Conservation (phyloP, 2,797 vertebrate species). For the Hapalemur alaotrensis region DNA sequence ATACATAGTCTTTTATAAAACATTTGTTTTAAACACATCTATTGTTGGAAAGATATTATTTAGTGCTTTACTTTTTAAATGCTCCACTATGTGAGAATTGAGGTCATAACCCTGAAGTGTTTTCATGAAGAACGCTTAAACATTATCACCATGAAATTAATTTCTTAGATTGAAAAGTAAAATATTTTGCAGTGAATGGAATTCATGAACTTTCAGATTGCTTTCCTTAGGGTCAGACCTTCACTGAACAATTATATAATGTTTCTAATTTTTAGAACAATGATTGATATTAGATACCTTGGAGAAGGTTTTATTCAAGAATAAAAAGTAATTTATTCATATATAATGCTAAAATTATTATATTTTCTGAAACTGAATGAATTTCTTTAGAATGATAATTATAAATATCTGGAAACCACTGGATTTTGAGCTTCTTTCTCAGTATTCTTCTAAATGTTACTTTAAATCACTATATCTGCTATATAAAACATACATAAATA, state of each 20-base stretch:
- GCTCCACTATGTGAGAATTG: slow-evolving; percentile 45
- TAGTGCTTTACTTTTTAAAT: slow-evolving; percentile 53
- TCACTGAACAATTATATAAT: slow-evolving; percentile 46
- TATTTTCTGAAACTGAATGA: neutral
- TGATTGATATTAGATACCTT: neutral
- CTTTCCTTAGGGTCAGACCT: slow-evolving; percentile 56
- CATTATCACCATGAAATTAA: slow-evolving; percentile 72
- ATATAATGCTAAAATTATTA: neutral
- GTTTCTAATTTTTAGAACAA: slow-evolving; percentile 17
- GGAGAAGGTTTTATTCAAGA: neutral
- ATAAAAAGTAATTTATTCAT: neutral
- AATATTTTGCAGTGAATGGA: slow-evolving; percentile 50
- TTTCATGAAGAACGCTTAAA: slow-evolving; percentile 74
- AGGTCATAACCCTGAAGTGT: slow-evolving; percentile 73
- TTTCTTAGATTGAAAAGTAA: slow-evolving; percentile 68
- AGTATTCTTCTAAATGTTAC: neutral
- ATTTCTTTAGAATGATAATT: neutral
- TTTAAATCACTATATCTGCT: neutral
- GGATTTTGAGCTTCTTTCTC: neutral
- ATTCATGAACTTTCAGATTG: slow-evolving; percentile 74
- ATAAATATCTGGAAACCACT: neutral
- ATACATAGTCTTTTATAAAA: neutral
- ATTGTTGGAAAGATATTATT: slow-evolving; percentile 40
- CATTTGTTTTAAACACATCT: slow-evolving; percentile 27
- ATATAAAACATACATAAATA: neutral